phyloP scores from a whole-genome alignment of 53 echinoderm and acorn worm species.

The Echinarachnius parma region DNA sequence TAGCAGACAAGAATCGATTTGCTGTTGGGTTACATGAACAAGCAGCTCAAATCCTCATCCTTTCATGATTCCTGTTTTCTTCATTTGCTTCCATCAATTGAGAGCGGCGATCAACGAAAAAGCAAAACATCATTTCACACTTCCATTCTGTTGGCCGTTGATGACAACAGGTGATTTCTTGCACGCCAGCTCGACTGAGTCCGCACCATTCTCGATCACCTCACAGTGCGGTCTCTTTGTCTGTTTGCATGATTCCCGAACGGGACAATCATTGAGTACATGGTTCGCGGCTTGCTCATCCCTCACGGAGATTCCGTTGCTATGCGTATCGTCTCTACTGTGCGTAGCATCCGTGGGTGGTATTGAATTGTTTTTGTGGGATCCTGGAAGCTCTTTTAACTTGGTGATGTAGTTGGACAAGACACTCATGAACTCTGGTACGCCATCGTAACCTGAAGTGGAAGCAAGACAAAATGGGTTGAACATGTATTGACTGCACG shows the following conservation, averaged over 20 bases:
- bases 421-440: slow-evolving; percentile 67
- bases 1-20: too few species aligned
- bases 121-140: too few species aligned
- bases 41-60: too few species aligned
- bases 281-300: too few species aligned
- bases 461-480: too few species aligned
- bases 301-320: neutral
- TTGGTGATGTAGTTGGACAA: slow-evolving; percentile 61
- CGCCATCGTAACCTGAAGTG: slow-evolving; percentile 83
- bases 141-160: neutral
- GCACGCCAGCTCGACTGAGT: neutral
- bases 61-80: too few species aligned
- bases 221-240: slow-evolving; percentile 20
- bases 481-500: too few species aligned
- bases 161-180: neutral
- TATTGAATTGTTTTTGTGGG: neutral
- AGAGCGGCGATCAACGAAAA: too few species aligned
- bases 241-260: too few species aligned
- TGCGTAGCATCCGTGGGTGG: slow-evolving; percentile 2
- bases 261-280: too few species aligned
- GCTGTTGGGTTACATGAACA: too few species aligned
- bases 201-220: slow-evolving; percentile 1
- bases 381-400: slow-evolving; percentile 27
- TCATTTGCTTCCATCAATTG: too few species aligned
- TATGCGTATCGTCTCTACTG: neutral